phyloP scores from a whole-genome alignment of 1,140 invertebrate genomes.

The Drosophila sp. region DNA sequence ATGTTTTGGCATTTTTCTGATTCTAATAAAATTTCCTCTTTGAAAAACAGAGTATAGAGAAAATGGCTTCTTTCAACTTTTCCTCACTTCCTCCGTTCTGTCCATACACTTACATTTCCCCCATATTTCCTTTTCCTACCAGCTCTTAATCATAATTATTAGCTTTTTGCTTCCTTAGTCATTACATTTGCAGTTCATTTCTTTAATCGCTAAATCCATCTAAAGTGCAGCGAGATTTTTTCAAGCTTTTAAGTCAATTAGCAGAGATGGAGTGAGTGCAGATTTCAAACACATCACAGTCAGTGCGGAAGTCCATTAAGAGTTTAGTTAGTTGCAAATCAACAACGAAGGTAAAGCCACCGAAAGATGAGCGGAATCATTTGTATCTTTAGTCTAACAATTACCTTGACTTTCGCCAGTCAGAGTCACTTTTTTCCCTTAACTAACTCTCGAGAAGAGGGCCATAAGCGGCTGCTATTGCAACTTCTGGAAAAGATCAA shows the following conservation, averaged over 20 bases:
- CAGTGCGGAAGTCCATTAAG: not conserved
- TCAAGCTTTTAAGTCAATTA: not conserved
- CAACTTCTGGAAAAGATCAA: slow-evolving; percentile 27
- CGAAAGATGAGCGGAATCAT: not conserved
- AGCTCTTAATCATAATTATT: not conserved
- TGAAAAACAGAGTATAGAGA: too few relatives aligned
- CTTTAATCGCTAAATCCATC: not conserved
- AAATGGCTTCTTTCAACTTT: too few relatives aligned
- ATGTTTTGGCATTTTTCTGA: not conserved
- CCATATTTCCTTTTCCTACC: not conserved
- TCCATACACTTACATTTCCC: too few relatives aligned
- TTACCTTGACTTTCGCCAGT: not conserved
- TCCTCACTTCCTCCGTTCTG: not conserved
- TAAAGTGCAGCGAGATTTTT: slow-evolving; percentile 4
- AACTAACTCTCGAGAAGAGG: not conserved
- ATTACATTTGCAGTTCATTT: not conserved
- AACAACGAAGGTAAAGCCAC: not conserved
- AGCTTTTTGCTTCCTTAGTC: not conserved
- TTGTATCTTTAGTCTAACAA: not conserved
- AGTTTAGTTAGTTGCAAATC: not conserved
- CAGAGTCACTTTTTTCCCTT: not conserved
- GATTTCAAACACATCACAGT: not conserved
- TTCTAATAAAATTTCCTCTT: too few relatives aligned
- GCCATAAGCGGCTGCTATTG: not conserved
- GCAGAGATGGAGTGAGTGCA: not conserved